A percentile compares a stretch with the other conserved stretches of the same genome.
These are phyloP conservation scores for Montifringilla adamsi DNA, from an alignment of 2,113 vertebrate species.

Conservation along the genomic window DNA sequence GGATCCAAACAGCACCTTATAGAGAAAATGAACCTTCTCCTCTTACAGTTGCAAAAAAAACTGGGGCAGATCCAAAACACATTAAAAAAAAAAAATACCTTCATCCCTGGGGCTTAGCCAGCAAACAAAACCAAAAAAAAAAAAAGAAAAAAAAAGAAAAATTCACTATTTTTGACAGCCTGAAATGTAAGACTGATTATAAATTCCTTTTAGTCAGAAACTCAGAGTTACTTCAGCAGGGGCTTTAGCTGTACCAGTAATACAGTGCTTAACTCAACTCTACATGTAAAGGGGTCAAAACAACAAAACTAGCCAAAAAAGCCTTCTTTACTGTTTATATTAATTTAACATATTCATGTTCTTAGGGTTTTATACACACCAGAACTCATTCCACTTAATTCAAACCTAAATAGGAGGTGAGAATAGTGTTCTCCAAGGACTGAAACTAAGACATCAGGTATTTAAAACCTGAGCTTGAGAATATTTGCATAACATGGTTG, in stretches of 20 bases:
- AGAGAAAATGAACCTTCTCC: conserved; percentile 32
- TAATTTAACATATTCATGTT: neutral
- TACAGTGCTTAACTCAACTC: neutral
- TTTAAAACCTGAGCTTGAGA: neutral
- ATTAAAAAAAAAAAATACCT: neutral
- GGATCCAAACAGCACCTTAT: conserved; percentile 48
- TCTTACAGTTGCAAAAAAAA: neutral
- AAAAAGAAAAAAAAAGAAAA: neutral
- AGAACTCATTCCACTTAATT: neutral
- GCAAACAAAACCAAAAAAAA: neutral
- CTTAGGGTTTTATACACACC: neutral
- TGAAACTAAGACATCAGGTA: neutral
- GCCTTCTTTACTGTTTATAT: neutral
- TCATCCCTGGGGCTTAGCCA: neutral
- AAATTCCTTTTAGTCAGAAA: conserved; percentile 2
- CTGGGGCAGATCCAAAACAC: conserved; percentile 2
- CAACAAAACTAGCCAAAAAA: neutral
- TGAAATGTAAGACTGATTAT: conserved; percentile 3
- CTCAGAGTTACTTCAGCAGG: neutral
- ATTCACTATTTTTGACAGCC: neutral
- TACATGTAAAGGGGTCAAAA: neutral
- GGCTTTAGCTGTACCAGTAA: neutral
- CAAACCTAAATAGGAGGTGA: neutral
- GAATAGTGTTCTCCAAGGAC: neutral
- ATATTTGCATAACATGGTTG: conserved; percentile 21